These are phyloP conservation scores for Cotesia typhae DNA, from an alignment of 1,140 invertebrate genomes.

Conservation along the genomic window DNA sequence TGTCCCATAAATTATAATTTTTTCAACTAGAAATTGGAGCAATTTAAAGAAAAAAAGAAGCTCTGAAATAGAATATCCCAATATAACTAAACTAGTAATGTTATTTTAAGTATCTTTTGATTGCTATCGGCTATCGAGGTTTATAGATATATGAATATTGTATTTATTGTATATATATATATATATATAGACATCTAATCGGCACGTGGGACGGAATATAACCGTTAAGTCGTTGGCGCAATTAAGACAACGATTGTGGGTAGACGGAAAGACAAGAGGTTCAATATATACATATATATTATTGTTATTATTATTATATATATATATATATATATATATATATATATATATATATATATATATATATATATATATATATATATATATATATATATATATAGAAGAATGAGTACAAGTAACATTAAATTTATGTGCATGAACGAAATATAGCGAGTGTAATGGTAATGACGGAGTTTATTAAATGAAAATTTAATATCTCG, in stretches of 20 bases:
- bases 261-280: conserved; percentile 5
- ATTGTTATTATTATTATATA: too few relatives aligned
- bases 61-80: too few relatives aligned
- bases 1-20: too few relatives aligned
- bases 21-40: too few relatives aligned
- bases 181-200: background rate
- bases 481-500: conserved; percentile 15
- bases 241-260: conserved; percentile 9
- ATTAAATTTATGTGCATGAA: background rate
- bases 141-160: background rate
- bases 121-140: too few relatives aligned
- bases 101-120: too few relatives aligned
- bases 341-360: background rate
- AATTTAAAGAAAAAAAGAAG: too few relatives aligned
- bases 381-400: too few relatives aligned
- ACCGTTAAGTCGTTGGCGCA: conserved; percentile 13
- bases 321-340: background rate
- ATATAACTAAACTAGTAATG: too few relatives aligned
- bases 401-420: background rate
- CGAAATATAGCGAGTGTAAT: background rate
- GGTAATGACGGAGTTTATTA: background rate
- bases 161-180: background rate
- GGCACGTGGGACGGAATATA: conserved; percentile 3
- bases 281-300: conserved; percentile 2
- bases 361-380: background rate